phyloP scores from a whole-genome alignment of 2,888 invertebrate species.

The Empis livida region DNA sequence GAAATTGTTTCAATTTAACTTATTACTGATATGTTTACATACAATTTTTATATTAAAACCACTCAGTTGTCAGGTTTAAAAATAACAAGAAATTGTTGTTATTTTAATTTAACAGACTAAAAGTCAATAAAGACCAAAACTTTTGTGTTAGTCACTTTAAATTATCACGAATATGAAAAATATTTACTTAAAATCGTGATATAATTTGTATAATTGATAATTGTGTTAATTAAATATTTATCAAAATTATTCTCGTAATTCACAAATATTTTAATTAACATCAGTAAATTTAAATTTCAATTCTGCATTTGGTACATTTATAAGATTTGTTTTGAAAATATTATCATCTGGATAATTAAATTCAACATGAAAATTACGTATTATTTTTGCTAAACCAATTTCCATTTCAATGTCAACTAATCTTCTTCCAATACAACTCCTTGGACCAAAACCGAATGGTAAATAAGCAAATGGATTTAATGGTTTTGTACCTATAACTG shows the following conservation, averaged over 20 bases:
- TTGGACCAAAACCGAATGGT: slow-evolving; percentile 58
- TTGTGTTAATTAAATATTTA: too few species aligned
- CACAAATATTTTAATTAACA: slow-evolving; percentile 24
- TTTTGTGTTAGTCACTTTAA: too few species aligned
- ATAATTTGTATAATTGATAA: too few species aligned
- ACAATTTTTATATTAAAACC: too few species aligned
- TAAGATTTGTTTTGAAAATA: slow-evolving; percentile 14
- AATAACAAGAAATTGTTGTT: too few species aligned
- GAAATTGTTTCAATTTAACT: too few species aligned
- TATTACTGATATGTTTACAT: too few species aligned
- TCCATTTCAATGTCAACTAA: slow-evolving; percentile 58
- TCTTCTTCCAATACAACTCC: slow-evolving; percentile 53
- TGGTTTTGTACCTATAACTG: slow-evolving; percentile 4
- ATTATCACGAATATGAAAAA: too few species aligned
- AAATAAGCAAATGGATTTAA: slow-evolving; percentile 29
- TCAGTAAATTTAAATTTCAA: slow-evolving; percentile 24
- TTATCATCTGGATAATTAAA: slow-evolving; percentile 18
- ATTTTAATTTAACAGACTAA: too few species aligned
- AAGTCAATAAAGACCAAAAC: too few species aligned
- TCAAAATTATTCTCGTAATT: background rate
- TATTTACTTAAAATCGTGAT: too few species aligned
- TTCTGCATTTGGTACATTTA: slow-evolving; percentile 25
- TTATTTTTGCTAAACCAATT: slow-evolving; percentile 19
- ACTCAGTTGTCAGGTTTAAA: too few species aligned
- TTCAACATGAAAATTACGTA: slow-evolving; percentile 24